Evolutionary conservation across 2,113 vertebrate species (phyloP), one percentile per base, ranked within the genome.

Genomic region (Pyxicephalus adspersus): DNA sequence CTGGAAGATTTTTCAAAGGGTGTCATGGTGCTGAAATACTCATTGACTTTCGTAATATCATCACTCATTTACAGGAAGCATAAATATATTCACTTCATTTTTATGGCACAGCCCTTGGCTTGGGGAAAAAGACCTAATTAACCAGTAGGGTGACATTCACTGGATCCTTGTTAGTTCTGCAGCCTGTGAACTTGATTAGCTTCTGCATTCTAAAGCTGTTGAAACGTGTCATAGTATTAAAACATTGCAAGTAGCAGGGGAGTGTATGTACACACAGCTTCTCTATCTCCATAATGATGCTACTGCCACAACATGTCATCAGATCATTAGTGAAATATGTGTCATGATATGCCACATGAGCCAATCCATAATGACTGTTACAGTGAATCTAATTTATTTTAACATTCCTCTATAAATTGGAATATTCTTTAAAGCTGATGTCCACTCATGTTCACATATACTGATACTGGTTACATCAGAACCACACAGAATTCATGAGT

Each of bases 211-310:
- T 55, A 72, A 70, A 55, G 51, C 23, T 70, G 67, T 23, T 19
- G 23, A 52, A 50, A 52, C 52, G 31, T 58, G 52, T 57, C 70
- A 31, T 73, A 13, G 26, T 57, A 31, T 57, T n/a, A n/a, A 58
- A 31, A 3, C 45, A 26, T 29, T 72, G 20, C 25, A 60, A 38
- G 38, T 45, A 1, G 13, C 11, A 34, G 20, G 78, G 25, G 55
- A 3, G 29, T 34, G 26, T 55, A 54, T 58, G 22, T 22, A 58
- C 28, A n/a, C 34, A 34, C 52, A 22, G 54, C 22, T 5, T 70
- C 11, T 8, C 67, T 23, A 73, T 73, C n/a, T 8, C 67, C 45
- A 73, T 73, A 74, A 74, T 60, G 71, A 74, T 74, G 20, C 29
- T 73, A 54, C 51, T 73, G 52, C 26, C 51, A 57, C 28, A 57